These are phyloP conservation scores for Rhagophthalmus giganteus DNA, from an alignment of 2,888 invertebrate species.

Conservation along the genomic window DNA sequence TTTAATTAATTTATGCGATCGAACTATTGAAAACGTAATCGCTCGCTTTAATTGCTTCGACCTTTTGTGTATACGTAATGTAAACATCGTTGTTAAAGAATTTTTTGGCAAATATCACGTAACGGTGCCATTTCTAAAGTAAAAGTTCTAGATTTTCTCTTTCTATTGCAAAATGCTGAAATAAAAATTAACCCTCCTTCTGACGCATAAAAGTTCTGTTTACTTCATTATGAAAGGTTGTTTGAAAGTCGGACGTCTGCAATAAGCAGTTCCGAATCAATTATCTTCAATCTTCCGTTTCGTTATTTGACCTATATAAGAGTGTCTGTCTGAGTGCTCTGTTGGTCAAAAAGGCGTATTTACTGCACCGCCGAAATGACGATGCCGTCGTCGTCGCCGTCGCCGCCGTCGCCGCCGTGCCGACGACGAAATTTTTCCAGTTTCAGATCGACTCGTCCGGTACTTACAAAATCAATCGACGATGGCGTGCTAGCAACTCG, in stretches of 20 bases:
- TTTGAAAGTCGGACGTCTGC: conserved; percentile 14
- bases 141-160: conserved; percentile 1
- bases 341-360: background rate
- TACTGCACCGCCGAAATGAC: background rate
- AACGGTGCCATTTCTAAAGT: conserved; percentile 1
- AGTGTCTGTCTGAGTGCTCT: background rate
- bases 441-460: too few relatives aligned
- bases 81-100: conserved; percentile 4
- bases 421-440: too few relatives aligned
- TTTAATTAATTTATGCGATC: conserved; percentile 5
- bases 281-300: conserved; percentile 8
- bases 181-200: background rate
- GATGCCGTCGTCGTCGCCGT: background rate
- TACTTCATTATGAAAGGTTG: conserved; percentile 6
- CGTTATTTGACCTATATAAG: background rate
- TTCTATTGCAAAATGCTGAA: background rate
- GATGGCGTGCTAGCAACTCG: too few relatives aligned
- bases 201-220: too few relatives aligned
- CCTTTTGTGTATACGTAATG: conserved; percentile 4
- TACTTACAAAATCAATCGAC: too few relatives aligned
- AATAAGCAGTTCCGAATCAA: conserved; percentile 1
- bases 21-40: background rate
- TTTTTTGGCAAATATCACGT: conserved; percentile 4
- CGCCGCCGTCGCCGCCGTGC: too few relatives aligned
- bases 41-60: conserved; percentile 4